phyloP scores from a whole-genome alignment of 1,140 invertebrate species.

The Papilio xuthus region DNA sequence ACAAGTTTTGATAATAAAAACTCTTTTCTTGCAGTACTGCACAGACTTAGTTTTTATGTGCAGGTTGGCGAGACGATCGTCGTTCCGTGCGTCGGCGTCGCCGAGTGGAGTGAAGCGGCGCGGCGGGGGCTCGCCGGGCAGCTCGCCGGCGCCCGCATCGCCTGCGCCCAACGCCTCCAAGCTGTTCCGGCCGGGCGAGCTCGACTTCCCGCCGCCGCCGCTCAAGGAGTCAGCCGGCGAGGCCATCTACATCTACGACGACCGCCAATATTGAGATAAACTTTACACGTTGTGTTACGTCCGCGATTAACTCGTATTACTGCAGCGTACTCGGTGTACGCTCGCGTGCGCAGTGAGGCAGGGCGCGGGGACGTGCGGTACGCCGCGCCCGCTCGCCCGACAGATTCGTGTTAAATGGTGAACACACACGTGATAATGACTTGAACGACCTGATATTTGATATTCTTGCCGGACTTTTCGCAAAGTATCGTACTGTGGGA shows the following conservation, averaged over 20 bases:
- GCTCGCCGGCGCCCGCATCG: conserved; percentile 82
- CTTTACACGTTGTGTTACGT: conserved; percentile 37
- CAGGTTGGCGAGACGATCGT: conserved; percentile 82
- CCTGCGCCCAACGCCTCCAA: conserved; percentile 77
- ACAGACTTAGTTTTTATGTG: not conserved
- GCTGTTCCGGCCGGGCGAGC: conserved; percentile 73
- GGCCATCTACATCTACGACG: conserved; percentile 81
- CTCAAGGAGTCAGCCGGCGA: conserved; percentile 86
- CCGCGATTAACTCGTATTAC: conserved; percentile 22
- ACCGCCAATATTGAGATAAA: conserved; percentile 70
- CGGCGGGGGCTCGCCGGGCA: conserved; percentile 70
- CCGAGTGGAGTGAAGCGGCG: conserved; percentile 71
- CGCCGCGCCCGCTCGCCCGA: not conserved
- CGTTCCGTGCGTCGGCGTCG: conserved; percentile 77
- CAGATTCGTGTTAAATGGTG: not conserved
- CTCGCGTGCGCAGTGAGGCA: not conserved
- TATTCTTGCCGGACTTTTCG: conserved; percentile 70
- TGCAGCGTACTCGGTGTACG: not conserved
- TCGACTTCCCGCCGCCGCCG: conserved; percentile 82
- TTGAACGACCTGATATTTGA: conserved; percentile 41
- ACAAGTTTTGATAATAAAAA: not conserved
- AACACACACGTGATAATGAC: conserved; percentile 25
- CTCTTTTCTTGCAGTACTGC: not conserved
- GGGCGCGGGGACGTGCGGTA: not conserved
- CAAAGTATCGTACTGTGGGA: conserved; percentile 51